Evolutionary conservation across 2,113 vertebrate genomes (phyloP).

Genomic region (Ondatra zibethicus): DNA sequence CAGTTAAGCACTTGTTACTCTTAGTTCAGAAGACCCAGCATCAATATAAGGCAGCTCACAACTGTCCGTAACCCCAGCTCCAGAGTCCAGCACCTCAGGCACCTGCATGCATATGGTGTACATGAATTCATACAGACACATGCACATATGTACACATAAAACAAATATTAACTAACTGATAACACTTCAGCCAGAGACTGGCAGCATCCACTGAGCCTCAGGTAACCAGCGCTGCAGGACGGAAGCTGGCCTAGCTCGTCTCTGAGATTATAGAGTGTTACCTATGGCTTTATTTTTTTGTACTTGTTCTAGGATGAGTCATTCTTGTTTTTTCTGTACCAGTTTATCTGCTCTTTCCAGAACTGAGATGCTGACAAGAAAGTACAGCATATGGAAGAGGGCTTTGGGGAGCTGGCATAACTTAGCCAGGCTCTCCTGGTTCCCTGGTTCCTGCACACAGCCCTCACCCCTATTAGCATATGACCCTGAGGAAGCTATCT

Average conservation of each 20-base stretch:
- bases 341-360: conserved; percentile 45
- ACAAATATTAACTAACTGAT: not conserved
- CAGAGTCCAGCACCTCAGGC: not conserved
- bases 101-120: not conserved
- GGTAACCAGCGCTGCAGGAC: not conserved
- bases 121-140: too few relatives aligned
- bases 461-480: not conserved
- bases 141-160: not conserved
- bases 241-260: not conserved
- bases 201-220: not conserved
- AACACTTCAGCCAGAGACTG: not conserved
- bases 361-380: not conserved
- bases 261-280: not conserved
- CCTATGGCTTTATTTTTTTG: not conserved
- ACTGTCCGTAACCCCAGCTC: not conserved
- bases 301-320: conserved; percentile 15
- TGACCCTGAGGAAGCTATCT: not conserved
- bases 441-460: not conserved
- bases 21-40: not conserved
- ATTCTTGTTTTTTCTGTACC: conserved; percentile 49
- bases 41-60: not conserved
- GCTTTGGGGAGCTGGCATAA: not conserved
- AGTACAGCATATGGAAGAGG: not conserved
- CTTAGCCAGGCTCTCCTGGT: not conserved
- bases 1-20: not conserved